phyloP scores from a whole-genome alignment of 2,888 invertebrate species.

The Plutella xylostella region DNA sequence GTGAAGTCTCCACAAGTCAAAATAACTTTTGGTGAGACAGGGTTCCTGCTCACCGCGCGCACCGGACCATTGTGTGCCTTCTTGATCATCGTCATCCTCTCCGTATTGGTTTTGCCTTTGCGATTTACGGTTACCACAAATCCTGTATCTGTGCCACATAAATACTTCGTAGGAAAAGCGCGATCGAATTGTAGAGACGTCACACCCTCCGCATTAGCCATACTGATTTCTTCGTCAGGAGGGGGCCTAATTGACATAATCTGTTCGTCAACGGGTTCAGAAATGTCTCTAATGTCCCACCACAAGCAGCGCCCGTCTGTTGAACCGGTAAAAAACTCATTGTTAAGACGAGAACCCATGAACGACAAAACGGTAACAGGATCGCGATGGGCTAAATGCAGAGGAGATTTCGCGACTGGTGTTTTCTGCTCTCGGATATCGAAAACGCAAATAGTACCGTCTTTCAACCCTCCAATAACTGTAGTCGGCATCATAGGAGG shows the following conservation, averaged over 20 bases:
- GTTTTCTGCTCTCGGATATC: conserved; percentile 81
- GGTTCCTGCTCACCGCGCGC: conserved; percentile 74
- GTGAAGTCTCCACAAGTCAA: conserved; percentile 78
- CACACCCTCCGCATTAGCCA: conserved; percentile 70
- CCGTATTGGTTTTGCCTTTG: conserved; percentile 75
- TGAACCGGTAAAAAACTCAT: conserved; percentile 74
- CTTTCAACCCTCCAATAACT: conserved; percentile 42
- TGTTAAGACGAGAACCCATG: conserved; percentile 70
- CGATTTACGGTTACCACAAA: conserved; percentile 74
- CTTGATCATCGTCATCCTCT: conserved; percentile 74
- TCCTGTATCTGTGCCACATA: conserved; percentile 55
- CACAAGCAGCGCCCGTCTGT: conserved; percentile 74
- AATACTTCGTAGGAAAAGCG: conserved; percentile 73
- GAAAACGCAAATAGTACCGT: conserved; percentile 68
- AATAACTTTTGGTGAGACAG: conserved; percentile 77
- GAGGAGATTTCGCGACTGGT: conserved; percentile 77
- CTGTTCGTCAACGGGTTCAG: conserved; percentile 70
- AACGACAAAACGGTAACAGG: conserved; percentile 71
- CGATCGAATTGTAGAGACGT: conserved; percentile 76
- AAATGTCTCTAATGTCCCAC: conserved; percentile 79
- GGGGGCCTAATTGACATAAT: conserved; percentile 69
- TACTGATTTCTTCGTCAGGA: conserved; percentile 60
- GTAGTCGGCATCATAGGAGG: conserved; percentile 40
- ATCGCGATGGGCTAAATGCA: conserved; percentile 54
- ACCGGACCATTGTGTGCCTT: conserved; percentile 71